These are phyloP conservation scores for Petroica traversi DNA, from an alignment of 2,113 vertebrate species.

Conservation along the genomic window DNA sequence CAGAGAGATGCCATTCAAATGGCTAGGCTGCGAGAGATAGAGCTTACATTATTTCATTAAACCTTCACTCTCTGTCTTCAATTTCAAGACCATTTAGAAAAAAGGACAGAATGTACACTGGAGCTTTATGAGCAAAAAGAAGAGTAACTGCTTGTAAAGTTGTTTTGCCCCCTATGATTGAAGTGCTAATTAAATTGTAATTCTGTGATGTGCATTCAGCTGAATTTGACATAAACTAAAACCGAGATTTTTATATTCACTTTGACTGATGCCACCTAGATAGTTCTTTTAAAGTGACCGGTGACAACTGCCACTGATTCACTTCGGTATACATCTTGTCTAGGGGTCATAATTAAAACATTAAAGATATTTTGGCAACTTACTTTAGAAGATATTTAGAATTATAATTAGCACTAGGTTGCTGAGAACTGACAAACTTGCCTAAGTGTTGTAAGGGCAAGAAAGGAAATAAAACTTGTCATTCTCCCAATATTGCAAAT, in stretches of 20 bases:
- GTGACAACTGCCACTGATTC: not conserved
- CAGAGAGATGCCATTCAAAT: constrained; percentile 34
- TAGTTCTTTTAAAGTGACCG: not conserved
- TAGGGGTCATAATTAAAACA: not conserved
- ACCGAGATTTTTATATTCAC: not conserved
- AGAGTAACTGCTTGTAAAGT: not conserved
- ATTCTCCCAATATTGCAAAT: not conserved
- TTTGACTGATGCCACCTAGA: not conserved
- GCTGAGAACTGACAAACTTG: not conserved
- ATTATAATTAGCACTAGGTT: not conserved
- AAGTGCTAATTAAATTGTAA: constrained; percentile 25
- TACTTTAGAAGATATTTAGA: not conserved
- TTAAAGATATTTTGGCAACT: not conserved
- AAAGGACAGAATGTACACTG: not conserved
- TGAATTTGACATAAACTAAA: not conserved
- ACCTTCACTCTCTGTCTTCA: not conserved
- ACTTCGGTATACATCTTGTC: not conserved
- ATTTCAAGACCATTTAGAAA: not conserved
- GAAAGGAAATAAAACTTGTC: not conserved
- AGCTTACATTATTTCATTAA: constrained; percentile 24
- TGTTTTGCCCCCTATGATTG: not conserved
- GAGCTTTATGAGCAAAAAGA: not conserved
- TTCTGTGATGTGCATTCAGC: not conserved
- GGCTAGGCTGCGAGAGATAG: not conserved
- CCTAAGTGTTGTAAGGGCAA: not conserved